phyloP scores from a whole-genome alignment of 2,797 vertebrate genomes.

The Micropoecilia bifurca region DNA sequence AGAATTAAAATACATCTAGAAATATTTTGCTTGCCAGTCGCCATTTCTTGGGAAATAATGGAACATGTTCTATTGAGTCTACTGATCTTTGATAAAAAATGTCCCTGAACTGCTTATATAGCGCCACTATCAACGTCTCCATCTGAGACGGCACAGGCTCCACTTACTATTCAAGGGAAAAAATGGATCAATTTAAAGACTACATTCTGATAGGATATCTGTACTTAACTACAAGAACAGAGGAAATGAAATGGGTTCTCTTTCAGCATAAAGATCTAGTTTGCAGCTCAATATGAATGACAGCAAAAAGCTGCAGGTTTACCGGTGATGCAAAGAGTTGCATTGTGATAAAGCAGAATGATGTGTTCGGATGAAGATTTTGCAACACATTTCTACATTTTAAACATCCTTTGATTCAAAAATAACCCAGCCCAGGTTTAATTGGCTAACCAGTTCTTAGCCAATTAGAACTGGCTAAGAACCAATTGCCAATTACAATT shows the following conservation, averaged over 20 bases:
- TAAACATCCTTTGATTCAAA: too few species aligned
- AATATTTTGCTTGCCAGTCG: background rate
- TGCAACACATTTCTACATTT: too few species aligned
- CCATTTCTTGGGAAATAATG: background rate
- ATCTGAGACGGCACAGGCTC: background rate
- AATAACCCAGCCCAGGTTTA: background rate
- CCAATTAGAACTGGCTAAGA: too few species aligned
- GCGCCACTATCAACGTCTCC: background rate
- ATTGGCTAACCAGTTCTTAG: background rate
- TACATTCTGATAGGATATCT: conserved; percentile 1
- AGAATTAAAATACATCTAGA: background rate
- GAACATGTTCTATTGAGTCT: background rate
- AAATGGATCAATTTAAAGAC: background rate
- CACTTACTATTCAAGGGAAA: background rate
- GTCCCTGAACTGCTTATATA: background rate
- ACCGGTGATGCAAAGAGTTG: too few species aligned
- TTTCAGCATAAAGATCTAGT: background rate
- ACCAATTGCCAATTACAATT: too few species aligned
- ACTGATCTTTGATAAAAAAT: background rate
- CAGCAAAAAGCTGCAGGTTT: background rate
- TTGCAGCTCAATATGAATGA: background rate
- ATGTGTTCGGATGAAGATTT: background rate
- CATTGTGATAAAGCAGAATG: background rate
- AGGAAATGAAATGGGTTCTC: background rate
- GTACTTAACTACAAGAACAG: background rate